Percentiles rank a stretch among this genome's conserved stretches.
These are phyloP conservation scores for Apodemus speciosus DNA, from an alignment of 2,113 vertebrate species.

Conservation along the genomic window DNA sequence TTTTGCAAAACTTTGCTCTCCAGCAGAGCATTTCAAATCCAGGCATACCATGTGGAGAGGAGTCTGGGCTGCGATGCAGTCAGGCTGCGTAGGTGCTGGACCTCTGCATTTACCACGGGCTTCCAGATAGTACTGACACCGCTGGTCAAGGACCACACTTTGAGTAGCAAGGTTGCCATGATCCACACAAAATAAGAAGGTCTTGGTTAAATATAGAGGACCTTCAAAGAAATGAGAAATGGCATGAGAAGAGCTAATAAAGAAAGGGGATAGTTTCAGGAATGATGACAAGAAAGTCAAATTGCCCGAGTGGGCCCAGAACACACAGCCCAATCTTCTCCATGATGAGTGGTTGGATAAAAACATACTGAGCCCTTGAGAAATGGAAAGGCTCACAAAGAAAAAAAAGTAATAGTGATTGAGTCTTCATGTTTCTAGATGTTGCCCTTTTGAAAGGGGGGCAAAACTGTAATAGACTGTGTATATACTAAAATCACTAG, in stretches of 20 bases:
- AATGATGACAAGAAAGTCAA: neutral
- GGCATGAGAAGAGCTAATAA: neutral
- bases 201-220: neutral
- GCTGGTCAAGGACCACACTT: neutral
- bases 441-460: neutral
- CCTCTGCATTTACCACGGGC: neutral
- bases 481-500: neutral
- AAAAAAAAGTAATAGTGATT: neutral
- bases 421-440: neutral
- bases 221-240: neutral
- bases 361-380: neutral
- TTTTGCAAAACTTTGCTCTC: neutral
- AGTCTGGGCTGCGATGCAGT: neutral
- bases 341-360: neutral
- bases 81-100: neutral
- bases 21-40: neutral
- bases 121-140: neutral
- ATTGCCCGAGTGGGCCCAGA: neutral
- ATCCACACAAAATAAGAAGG: neutral
- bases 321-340: neutral
- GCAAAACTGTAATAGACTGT: neutral
- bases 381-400: neutral
- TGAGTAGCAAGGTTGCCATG: neutral
- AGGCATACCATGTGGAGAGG: neutral
- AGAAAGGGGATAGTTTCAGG: neutral